Percentiles rank a stretch among this genome's conserved stretches.
Conservation (phyloP, 2,113 vertebrate species). For the Sisor rabdophorus region DNA sequence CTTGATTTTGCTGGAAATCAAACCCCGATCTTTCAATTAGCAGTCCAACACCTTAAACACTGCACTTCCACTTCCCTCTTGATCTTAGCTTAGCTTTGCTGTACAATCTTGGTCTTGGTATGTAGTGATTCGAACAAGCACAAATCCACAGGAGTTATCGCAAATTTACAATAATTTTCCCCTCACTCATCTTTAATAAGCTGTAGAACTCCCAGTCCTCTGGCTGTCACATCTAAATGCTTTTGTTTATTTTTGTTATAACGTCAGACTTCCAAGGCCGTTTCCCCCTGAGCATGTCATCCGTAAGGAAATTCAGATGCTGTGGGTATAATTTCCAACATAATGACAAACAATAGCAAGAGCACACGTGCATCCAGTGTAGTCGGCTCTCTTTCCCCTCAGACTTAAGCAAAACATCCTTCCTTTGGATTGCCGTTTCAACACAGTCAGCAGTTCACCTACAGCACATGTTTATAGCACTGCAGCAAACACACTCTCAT, state of each 20-base stretch:
- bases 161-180: background rate
- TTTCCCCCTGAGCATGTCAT: conserved; percentile 19
- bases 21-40: no score
- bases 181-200: background rate
- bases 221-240: background rate
- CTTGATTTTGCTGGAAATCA: no score
- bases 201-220: background rate
- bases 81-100: no score
- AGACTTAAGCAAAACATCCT: conserved; percentile 66
- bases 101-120: background rate
- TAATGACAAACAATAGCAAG: conserved; percentile 33
- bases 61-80: no score
- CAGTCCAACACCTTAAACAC: no score
- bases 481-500: conserved; percentile 19
- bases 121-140: background rate
- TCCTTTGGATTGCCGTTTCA: conserved; percentile 59
- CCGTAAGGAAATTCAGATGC: conserved; percentile 42
- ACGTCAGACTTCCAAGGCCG: background rate
- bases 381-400: conserved; percentile 48
- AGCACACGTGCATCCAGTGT: conserved; percentile 42
- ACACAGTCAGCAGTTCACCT: conserved; percentile 55
- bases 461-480: conserved; percentile 14
- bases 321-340: conserved; percentile 27
- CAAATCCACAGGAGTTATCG: background rate
- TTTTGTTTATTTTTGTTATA: conserved; percentile 23